These are phyloP conservation scores for Epizoanthus ramosus DNA, from an alignment of 92 coral and sea anemone genomes.

Conservation along the genomic window DNA sequence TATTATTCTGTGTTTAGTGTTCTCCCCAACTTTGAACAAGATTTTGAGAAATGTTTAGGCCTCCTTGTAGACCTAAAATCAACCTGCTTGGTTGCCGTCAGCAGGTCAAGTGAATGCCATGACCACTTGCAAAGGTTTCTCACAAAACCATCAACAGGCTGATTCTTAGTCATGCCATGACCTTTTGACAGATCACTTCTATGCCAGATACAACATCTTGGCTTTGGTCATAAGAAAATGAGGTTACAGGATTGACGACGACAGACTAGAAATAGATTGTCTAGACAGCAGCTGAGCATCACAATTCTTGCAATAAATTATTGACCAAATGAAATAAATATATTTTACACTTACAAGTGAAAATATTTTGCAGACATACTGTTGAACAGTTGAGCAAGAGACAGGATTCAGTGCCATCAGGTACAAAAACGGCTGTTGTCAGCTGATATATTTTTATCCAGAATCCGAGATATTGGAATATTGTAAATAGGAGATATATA, in stretches of 20 bases:
- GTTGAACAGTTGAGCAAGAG: neutral
- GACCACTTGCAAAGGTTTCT: no score
- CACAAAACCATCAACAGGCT: no score
- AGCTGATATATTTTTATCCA: constrained; percentile 33
- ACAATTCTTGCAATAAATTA: no score
- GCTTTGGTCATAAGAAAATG: neutral
- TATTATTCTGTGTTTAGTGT: neutral
- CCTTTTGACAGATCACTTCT: no score
- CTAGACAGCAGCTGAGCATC: neutral
- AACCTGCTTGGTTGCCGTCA: neutral
- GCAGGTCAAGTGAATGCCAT: neutral
- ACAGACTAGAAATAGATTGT: neutral
- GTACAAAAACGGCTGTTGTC: neutral
- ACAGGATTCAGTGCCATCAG: neutral
- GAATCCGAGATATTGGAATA: neutral
- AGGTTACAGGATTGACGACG: neutral
- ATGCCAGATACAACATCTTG: neutral
- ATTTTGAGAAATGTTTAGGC: neutral
- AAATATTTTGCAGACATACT: neutral
- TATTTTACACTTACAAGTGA: neutral
- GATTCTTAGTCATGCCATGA: no score
- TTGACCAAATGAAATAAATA: neutral
- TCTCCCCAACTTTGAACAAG: neutral
- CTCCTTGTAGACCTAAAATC: neutral
- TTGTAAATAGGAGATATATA: constrained; percentile 21